Base-by-base conservation (phyloP, 2,113 vertebrate species). In the Clarias macrocephalus region DNA sequence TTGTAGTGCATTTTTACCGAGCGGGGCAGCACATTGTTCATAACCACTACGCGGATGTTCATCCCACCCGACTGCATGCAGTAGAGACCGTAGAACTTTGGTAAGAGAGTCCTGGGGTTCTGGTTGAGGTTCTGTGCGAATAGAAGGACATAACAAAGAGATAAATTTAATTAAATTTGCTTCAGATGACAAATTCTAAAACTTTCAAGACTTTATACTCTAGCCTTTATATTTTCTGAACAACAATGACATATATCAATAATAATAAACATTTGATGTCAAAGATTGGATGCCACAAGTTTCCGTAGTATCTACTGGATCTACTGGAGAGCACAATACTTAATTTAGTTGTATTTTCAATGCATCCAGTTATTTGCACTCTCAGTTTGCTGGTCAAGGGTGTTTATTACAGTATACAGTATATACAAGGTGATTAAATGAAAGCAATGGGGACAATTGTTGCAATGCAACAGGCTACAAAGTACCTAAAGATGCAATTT, bases 31-130 rank as follows among this genome's bases (percentile, higher is more conserved):
- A 95, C 94, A 1, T 95, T 95, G 93, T 95, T 95, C 95, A 95
- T 95, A 73, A 95, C 95, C 88, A 95, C 95, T 86, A 95, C 89
- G 1, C 95, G 93, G 86, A 95, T 95, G 92, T 95, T 95, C 87
- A 95, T 95, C 85, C 95, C 95, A 76, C 95, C 95, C 0, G 94
- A 95, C 88, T 95, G 95, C 91, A 95, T 93, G 82, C 95, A 95
- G 93, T 95, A 95, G 48, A 95, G 92, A 33, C 95, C 95, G 16
- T 95, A 95, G 90, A 95, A 95, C 91, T 95, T 95, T 60, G 95
- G 95, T 72, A 95, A 92, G 76, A 95, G 91, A 0, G 95, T 95
- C 63, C 95, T 93, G 28, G 94, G 95, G 84, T 95, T 95, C 93
- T 95, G 95, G 92, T 95, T 95, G 88, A 95, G 89, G 90, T 95